Conservation (phyloP, 2,888 invertebrate species). For the Drosophila cognata region DNA sequence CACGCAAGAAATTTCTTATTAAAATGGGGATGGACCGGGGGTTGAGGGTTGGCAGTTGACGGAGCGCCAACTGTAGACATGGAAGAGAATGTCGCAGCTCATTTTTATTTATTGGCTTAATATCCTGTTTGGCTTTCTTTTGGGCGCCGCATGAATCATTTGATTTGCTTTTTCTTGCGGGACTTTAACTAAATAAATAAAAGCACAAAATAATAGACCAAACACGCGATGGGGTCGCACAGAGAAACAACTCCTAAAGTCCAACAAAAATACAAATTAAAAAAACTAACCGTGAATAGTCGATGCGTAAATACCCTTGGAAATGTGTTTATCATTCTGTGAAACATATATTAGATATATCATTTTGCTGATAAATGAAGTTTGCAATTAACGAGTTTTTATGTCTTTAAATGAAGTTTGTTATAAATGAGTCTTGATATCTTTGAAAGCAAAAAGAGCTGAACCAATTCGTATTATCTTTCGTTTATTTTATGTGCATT, state of each 20-base stretch:
- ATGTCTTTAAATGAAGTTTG: neutral
- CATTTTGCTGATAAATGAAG: no score
- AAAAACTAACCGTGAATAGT: neutral
- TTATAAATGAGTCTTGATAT: neutral
- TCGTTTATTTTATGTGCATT: neutral
- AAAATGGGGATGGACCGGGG: neutral
- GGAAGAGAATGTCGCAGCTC: slow-evolving; percentile 74
- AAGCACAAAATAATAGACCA: slow-evolving; percentile 16
- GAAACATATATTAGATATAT: neutral
- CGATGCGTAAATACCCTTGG: slow-evolving; percentile 2
- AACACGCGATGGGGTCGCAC: slow-evolving; percentile 33
- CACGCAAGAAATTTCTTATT: slow-evolving; percentile 55
- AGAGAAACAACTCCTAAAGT: slow-evolving; percentile 10
- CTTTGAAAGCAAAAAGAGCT: neutral
- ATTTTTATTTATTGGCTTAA: slow-evolving; percentile 76
- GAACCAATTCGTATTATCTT: neutral
- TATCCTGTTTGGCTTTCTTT: slow-evolving; percentile 39
- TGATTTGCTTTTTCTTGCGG: slow-evolving; percentile 12
- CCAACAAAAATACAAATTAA: slow-evolving; percentile 18
- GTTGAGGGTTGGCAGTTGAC: slow-evolving; percentile 13
- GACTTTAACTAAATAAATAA: slow-evolving; percentile 16
- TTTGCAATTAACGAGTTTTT: no score
- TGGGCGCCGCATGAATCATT: slow-evolving; percentile 54
- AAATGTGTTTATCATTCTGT: neutral
- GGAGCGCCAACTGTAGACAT: slow-evolving; percentile 9